Evolutionary conservation across 2,888 invertebrate species (phyloP), one percentile per base, ranked within the genome.

Genomic region (Epinotia nisella): DNA sequence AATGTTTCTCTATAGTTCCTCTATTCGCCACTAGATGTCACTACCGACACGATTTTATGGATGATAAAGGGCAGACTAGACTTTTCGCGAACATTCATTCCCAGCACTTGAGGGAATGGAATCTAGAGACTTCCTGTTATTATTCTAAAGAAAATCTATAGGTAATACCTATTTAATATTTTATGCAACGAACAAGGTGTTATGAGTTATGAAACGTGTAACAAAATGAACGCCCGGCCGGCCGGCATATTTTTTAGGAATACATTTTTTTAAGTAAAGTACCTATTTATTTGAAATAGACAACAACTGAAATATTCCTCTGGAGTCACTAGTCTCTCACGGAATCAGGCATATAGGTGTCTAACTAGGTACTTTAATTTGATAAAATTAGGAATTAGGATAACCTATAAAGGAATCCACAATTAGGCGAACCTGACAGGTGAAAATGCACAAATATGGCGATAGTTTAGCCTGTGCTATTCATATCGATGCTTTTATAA

Each of bases 11-110:
- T n/a, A n/a, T n/a, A n/a, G n/a, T n/a, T n/a, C n/a, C n/a, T n/a
- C 76, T 76, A 70, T 65, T 75, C 39, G 1, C 35, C 72, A 53
- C 55, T 69, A 76, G 75, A 69, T 76, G 74, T 35, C 75, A 17
- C 61, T 53, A 9, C 35, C 35, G 35, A 58, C 53, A 39, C 53
- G 13, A 17, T 29, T 66, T 35, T 41, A 17, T 55, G n/a, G n/a
- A 21, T 4, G 15, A n/a, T 45, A 35, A 72, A 17, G 51, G 60
- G 35, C 29, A 49, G 49, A 35, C 19, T 7, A 39, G 51, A 56
- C 15, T 41, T 58, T 73, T 69, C 73, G 62, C 58, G 73, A 73
- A 72, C 67, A 61, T 67, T 72, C n/a, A n/a, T n/a, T n/a, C n/a
- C n/a, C n/a, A n/a, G n/a, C n/a, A n/a, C n/a, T n/a, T 56, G 61